A percentile compares a stretch with the other conserved stretches of the same genome.
phyloP scores from a whole-genome alignment of 2,888 invertebrate species.

The Acanthoscelides obtectus region DNA sequence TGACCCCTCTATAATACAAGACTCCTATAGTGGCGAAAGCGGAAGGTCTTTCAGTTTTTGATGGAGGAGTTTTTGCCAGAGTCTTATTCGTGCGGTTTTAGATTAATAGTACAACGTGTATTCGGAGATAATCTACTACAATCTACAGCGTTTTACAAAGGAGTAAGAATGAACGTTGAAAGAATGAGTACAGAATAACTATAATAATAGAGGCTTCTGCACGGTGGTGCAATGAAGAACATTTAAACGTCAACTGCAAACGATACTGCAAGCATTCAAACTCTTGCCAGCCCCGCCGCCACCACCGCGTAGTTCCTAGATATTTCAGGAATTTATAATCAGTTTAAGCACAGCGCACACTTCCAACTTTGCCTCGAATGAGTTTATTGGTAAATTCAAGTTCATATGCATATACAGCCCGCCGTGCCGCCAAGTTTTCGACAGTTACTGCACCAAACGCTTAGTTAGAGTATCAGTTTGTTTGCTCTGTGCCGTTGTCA shows the following conservation, averaged over 20 bases:
- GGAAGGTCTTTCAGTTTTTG: too few relatives aligned
- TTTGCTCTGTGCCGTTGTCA: neutral
- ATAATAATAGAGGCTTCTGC: neutral
- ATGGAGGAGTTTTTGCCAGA: too few relatives aligned
- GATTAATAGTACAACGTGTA: too few relatives aligned
- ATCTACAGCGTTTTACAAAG: too few relatives aligned
- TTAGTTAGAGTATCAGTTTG: neutral
- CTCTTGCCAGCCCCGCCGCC: neutral
- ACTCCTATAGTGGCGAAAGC: too few relatives aligned
- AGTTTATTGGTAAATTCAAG: neutral
- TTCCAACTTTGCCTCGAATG: neutral
- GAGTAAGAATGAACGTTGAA: too few relatives aligned
- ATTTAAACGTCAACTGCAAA: neutral
- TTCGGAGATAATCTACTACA: too few relatives aligned
- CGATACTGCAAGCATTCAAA: neutral
- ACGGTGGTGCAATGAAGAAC: neutral
- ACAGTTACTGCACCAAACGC: neutral
- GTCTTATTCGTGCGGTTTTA: too few relatives aligned
- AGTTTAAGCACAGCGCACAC: neutral
- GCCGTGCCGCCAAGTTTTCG: neutral
- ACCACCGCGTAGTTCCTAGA: neutral
- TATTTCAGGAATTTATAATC: neutral
- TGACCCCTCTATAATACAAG: too few relatives aligned
- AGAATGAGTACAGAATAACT: too few relatives aligned
- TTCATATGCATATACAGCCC: neutral